phyloP scores from a whole-genome alignment of 2,888 invertebrate genomes.

The Drosophila stalkeri region DNA sequence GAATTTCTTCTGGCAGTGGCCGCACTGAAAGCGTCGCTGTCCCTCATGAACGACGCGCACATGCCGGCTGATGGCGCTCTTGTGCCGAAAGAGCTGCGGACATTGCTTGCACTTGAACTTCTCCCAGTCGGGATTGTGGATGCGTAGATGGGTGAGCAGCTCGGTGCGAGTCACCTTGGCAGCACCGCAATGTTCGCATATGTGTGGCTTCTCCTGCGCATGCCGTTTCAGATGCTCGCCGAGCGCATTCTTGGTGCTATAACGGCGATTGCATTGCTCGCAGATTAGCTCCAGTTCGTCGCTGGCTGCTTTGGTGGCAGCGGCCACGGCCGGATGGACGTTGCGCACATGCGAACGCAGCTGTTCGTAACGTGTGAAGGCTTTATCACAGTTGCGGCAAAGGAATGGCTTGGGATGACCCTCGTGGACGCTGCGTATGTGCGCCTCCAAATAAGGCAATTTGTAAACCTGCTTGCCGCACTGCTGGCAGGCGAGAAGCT shows the following conservation, averaged over 20 bases:
- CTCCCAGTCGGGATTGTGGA: constrained; percentile 80
- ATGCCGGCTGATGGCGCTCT: constrained; percentile 79
- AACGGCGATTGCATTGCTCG: constrained; percentile 74
- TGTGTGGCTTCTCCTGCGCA: constrained; percentile 77
- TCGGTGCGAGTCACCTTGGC: constrained; percentile 83
- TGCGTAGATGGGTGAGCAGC: constrained; percentile 80
- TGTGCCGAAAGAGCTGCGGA: constrained; percentile 81
- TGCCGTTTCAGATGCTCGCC: constrained; percentile 82
- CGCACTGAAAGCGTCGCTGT: constrained; percentile 76
- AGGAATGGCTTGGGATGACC: constrained; percentile 81
- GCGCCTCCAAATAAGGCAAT: constrained; percentile 79
- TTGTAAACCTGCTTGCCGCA: constrained; percentile 81
- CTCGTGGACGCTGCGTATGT: constrained; percentile 79
- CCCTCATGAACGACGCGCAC: constrained; percentile 83
- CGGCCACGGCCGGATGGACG: constrained; percentile 50
- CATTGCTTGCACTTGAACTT: constrained; percentile 82
- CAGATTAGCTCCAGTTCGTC: constrained; percentile 64
- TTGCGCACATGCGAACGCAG: constrained; percentile 73
- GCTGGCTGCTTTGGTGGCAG: constrained; percentile 9
- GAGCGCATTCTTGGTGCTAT: constrained; percentile 81
- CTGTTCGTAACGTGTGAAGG: constrained; percentile 77
- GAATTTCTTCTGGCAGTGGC: constrained; percentile 78
- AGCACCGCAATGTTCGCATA: constrained; percentile 81
- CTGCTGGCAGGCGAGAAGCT: constrained; percentile 59
- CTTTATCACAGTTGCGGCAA: constrained; percentile 73